Evolutionary conservation across 2,797 vertebrate species (phyloP), one percentile per base, ranked within the genome.

Genomic region (Spinus pinus): DNA sequence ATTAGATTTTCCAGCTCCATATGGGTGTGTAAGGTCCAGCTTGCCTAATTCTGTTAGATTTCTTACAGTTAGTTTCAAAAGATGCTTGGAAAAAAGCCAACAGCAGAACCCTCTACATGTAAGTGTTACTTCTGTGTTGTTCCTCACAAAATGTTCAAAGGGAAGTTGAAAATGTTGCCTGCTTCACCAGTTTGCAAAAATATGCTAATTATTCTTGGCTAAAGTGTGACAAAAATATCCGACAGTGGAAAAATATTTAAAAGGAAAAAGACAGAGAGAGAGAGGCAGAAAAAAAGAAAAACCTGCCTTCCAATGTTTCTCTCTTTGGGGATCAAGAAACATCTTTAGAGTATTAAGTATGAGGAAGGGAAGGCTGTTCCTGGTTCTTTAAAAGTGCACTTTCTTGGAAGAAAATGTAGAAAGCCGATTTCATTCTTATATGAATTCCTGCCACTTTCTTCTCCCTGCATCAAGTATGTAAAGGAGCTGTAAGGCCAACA

Each of bases 101-200:
- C 17, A 77, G 54, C 77, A 90, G 73, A 94, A 88, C 33, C 44
- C 47, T 56, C 39, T 66, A 41, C 24, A 51, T 66, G 37, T 72
- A 96, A 56, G 77, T 79, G 50, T 84, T 93, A 90, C 62, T 94
- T 94, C 82, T 91, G 72, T 96, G 88, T 94, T 96, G 94, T 96
- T 72, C 65, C 69, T 96, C 66, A 79, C 82, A 90, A 94, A 93
- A 90, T 75, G 31, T 91, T 95, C 64, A 79, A 28, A 94, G 9
- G 21, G 50, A 91, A 81, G 23, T 62, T 94, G 51, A 84, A 93
- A 92, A 73, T 81, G 77, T 65, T 95, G 73, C 24, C 54, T 66
- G 19, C 79, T 88, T 93, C 60, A 81, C 46, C 44, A 88, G 33
- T 79, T 90, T 93, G 72, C 47, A 87, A 89, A 92, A 95, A 85